Evolutionary conservation across 2,113 vertebrate species (phyloP).

Genomic region (Brachyistius frenatus): DNA sequence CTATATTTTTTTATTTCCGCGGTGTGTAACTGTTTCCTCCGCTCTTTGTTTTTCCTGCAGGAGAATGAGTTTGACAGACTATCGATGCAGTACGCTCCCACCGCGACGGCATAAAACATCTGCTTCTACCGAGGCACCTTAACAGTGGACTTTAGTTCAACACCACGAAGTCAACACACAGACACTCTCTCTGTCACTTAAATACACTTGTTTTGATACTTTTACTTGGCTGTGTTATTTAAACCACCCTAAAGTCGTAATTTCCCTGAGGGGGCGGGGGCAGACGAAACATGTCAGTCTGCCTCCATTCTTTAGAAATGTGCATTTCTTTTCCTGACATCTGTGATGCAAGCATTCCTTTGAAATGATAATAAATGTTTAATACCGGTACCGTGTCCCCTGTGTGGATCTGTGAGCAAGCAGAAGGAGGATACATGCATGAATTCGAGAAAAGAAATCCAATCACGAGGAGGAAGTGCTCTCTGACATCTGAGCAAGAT

Average conservation of each 20-base stretch:
- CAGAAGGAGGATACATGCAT: not conserved
- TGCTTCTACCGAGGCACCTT: not conserved
- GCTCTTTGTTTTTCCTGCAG: slow-evolving; percentile 72
- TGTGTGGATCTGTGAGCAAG: slow-evolving; percentile 10
- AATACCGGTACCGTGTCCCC: slow-evolving; percentile 1
- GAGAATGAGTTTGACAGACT: slow-evolving; percentile 97
- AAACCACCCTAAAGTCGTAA: slow-evolving; percentile 20
- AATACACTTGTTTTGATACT: slow-evolving; percentile 30
- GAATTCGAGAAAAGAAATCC: too few relatives aligned
- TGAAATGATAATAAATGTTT: slow-evolving; percentile 67
- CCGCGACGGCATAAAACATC: slow-evolving; percentile 74
- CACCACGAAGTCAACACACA: slow-evolving; percentile 2
- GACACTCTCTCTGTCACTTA: not conserved
- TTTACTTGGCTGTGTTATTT: slow-evolving; percentile 39
- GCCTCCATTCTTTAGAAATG: slow-evolving; percentile 14
- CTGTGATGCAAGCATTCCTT: slow-evolving; percentile 62
- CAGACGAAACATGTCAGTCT: not conserved
- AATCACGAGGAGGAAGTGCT: too few relatives aligned
- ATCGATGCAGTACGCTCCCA: slow-evolving; percentile 90
- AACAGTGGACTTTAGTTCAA: slow-evolving; percentile 3
- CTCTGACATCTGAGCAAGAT: too few relatives aligned
- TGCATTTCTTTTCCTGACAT: slow-evolving; percentile 42
- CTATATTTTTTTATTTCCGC: slow-evolving; percentile 8
- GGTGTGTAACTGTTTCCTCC: slow-evolving; percentile 33
- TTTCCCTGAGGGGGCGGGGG: not conserved